These are phyloP conservation scores for human DNA, from an alignment of 2,113 vertebrate genomes.

Conservation along the genomic window GRCh38 chr9:2171001-2171500, in stretches of 20 bases:
- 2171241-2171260: background rate
- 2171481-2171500: background rate
- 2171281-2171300: background rate
- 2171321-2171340: accelerated
- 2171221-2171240: background rate
- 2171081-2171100: background rate
- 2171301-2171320: accelerated
- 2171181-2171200: background rate
- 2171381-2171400: background rate
- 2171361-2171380: background rate
- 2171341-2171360: background rate
- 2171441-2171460: background rate
- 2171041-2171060: background rate
- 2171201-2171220: background rate
- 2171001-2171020: background rate
- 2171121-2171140: background rate
- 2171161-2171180: no score
- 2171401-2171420: accelerated
- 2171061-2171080: background rate
- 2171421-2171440: background rate
- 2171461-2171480: background rate
- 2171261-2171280: background rate
- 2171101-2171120: background rate
- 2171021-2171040: accelerated
- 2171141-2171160: no score